Conservation (phyloP, 2,888 invertebrate genomes). For the Aphodius granarius region DNA sequence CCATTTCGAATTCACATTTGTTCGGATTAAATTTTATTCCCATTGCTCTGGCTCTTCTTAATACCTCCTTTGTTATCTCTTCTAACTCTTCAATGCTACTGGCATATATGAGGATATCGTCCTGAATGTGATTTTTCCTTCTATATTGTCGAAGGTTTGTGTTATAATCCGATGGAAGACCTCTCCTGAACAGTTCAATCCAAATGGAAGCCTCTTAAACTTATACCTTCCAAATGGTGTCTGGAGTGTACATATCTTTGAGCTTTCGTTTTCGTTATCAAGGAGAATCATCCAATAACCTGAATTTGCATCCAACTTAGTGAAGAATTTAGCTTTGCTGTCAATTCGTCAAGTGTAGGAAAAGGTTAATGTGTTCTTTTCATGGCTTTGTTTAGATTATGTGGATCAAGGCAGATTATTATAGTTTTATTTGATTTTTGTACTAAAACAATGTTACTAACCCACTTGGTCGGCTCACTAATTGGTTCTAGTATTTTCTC, state of each 20-base stretch:
- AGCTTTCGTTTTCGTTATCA: conserved; percentile 21
- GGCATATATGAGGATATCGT: conserved; percentile 28
- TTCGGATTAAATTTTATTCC: conserved; percentile 25
- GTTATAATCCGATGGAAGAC: conserved; percentile 29
- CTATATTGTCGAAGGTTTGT: conserved; percentile 34
- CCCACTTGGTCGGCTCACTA: conserved; percentile 6
- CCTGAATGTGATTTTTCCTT: conserved; percentile 30
- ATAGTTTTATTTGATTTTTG: not conserved
- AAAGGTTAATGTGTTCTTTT: conserved; percentile 25
- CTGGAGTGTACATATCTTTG: conserved; percentile 29
- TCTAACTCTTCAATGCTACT: not conserved
- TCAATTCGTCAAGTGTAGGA: conserved; percentile 29
- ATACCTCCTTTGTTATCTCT: conserved; percentile 12
- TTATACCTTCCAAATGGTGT: conserved; percentile 31
- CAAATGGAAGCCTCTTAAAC: conserved; percentile 29
- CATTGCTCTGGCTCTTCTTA: conserved; percentile 11
- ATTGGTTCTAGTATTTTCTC: not conserved
- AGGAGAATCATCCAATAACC: conserved; percentile 27
- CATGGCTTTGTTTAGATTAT: conserved; percentile 21
- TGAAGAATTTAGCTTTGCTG: conserved; percentile 26
- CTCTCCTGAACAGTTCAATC: conserved; percentile 27
- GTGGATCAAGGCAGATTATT: conserved; percentile 22
- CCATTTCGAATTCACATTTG: conserved; percentile 26
- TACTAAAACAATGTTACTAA: conserved; percentile 15
- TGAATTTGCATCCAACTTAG: conserved; percentile 25